phyloP scores from a whole-genome alignment of 2,113 vertebrate species.

The Oreamnos americanus region DNA sequence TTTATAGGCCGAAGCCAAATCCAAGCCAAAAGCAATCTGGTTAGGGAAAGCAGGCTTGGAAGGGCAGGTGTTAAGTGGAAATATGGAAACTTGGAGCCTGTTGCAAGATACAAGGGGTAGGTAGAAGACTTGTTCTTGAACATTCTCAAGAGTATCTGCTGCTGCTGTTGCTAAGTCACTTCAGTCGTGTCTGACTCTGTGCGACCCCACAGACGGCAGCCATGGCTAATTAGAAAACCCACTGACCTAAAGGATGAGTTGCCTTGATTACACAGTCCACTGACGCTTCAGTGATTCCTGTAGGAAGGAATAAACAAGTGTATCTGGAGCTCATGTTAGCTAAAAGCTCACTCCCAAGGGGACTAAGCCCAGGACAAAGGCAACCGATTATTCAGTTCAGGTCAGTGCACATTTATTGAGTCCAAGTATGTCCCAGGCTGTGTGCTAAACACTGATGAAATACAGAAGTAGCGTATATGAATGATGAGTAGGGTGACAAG shows the following conservation, averaged over 20 bases:
- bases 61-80: neutral
- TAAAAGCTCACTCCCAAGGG: neutral
- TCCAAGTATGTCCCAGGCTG: neutral
- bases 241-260: neutral
- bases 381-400: too few relatives aligned
- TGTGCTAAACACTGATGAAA: neutral
- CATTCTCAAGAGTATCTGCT: too few relatives aligned
- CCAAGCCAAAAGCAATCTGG: neutral
- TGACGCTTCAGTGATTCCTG: neutral
- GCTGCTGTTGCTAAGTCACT: too few relatives aligned
- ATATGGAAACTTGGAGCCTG: too few relatives aligned
- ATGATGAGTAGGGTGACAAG: neutral
- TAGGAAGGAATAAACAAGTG: neutral
- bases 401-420: neutral
- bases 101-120: rapidly evolving
- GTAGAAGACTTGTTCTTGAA: neutral
- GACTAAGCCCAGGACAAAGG: neutral
- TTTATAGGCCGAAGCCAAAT: neutral
- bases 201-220: too few relatives aligned
- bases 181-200: too few relatives aligned
- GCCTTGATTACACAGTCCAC: neutral
- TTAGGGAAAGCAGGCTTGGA: neutral
- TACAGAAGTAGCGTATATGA: rapidly evolving
- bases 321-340: neutral
- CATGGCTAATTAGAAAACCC: neutral